phyloP scores from a whole-genome alignment of 2,113 vertebrate species.

The Nipponia nippon region DNA sequence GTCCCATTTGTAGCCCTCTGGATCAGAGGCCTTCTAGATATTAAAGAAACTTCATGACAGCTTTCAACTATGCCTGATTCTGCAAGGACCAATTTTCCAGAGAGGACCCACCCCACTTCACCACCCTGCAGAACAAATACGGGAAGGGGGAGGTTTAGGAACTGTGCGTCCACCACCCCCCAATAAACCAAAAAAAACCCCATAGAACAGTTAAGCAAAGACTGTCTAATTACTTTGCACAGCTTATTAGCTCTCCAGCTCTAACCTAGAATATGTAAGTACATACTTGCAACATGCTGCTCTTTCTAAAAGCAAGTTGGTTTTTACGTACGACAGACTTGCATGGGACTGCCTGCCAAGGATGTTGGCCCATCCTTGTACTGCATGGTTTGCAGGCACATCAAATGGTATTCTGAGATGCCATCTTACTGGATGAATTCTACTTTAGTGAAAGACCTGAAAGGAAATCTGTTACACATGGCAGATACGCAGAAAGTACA shows the following conservation, averaged over 20 bases:
- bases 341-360: background rate
- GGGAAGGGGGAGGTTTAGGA: background rate
- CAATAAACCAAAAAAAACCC: background rate
- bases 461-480: background rate
- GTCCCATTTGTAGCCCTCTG: background rate
- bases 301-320: background rate
- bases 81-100: background rate
- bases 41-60: background rate
- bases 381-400: background rate
- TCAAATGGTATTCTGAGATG: background rate
- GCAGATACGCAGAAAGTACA: background rate
- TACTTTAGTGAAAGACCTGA: background rate
- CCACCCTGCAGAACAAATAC: background rate
- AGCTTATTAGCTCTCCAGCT: background rate
- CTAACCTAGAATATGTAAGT: background rate
- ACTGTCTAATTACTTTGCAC: background rate
- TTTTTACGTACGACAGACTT: accelerated
- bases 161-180: background rate
- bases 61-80: background rate
- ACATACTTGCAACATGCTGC: background rate
- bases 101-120: background rate
- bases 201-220: background rate
- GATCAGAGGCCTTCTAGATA: background rate
- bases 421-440: background rate
- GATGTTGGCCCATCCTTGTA: background rate